Base-by-base conservation (phyloP, 2,797 vertebrate genomes). In the Sebastes matsubarae region DNA sequence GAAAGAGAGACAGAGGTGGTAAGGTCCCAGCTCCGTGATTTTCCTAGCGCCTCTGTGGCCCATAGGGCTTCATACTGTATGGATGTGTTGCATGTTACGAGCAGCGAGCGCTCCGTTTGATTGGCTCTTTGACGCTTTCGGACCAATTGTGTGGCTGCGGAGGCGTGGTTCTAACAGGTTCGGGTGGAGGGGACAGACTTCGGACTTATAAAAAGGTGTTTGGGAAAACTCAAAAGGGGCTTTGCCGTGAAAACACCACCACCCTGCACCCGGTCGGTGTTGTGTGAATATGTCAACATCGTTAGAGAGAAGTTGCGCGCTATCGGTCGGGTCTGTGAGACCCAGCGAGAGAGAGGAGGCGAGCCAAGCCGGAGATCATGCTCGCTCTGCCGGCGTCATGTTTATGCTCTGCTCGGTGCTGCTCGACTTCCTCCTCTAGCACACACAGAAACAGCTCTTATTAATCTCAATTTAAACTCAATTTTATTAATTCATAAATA, bases 41-140 rank as follows among this genome's bases (percentile, higher is more conserved):
- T 97, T 95, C 96, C 96, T 96, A 95, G 96, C 95, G 97, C 97
- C 97, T 97, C 95, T 97, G 97, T 97, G 97, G 93, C 96, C 96
- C 95, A 96, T 95, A 92, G 94, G 92, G 96, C 96, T 96, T 96
- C 97, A 94, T 96, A 95, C 96, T 95, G 97, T 96, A 95, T 96
- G 97, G 97, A 97, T 97, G 96, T 96, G 97, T 97, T 95, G 96
- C 95, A 91, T 95, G 97, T 97, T 96, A 96, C 96, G 95, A 96
- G 96, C 88, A 89, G 96, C 96, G 38, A 95, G 95, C 95, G 96
- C 97, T 95, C 94, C 95, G 96, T 98, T 92, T 98, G 98, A 99
- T 99, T 99, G 98, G 98, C 97, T 97, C 97, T 98, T 99, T 99
- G 97, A 99, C 98, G 98, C 98, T 97, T 98, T 97, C 96, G 96